Conservation (phyloP, 2,113 vertebrate genomes). For the Platycercus adscitus region DNA sequence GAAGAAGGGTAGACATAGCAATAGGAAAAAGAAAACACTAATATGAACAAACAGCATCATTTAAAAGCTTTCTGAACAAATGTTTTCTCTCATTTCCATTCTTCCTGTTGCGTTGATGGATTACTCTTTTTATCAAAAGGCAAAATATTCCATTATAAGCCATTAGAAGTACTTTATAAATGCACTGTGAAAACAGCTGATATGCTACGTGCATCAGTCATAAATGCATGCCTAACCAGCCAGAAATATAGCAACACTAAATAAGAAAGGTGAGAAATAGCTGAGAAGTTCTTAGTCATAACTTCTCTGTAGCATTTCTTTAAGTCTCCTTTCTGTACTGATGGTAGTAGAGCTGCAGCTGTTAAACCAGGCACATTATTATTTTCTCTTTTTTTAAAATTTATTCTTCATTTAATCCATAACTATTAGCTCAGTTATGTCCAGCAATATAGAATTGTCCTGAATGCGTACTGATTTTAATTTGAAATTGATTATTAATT, state of each 20-base stretch:
- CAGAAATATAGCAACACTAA: background rate
- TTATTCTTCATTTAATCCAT: background rate
- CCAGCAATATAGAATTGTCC: background rate
- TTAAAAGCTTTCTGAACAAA: conserved; percentile 43
- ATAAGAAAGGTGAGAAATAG: conserved; percentile 1
- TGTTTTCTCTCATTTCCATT: conserved; percentile 10
- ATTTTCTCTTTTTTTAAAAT: background rate
- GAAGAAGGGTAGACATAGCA: background rate
- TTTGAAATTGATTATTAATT: background rate
- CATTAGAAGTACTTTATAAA: conserved; percentile 50
- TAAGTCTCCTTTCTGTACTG: background rate
- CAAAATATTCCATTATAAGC: conserved; percentile 32
- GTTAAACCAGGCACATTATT: background rate
- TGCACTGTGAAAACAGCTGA: conserved; percentile 9
- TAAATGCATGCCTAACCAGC: background rate
- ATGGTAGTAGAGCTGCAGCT: background rate
- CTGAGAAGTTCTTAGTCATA: background rate
- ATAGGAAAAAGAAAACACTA: background rate
- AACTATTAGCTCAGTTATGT: background rate
- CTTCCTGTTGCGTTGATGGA: background rate
- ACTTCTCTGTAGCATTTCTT: background rate
- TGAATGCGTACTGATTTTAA: background rate
- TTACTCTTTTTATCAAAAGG: conserved; percentile 31
- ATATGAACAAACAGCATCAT: background rate
- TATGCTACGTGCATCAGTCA: conserved; percentile 3